These are phyloP conservation scores for Chaenogobius annularis DNA, from an alignment of 2,113 vertebrate genomes.

Conservation along the genomic window DNA sequence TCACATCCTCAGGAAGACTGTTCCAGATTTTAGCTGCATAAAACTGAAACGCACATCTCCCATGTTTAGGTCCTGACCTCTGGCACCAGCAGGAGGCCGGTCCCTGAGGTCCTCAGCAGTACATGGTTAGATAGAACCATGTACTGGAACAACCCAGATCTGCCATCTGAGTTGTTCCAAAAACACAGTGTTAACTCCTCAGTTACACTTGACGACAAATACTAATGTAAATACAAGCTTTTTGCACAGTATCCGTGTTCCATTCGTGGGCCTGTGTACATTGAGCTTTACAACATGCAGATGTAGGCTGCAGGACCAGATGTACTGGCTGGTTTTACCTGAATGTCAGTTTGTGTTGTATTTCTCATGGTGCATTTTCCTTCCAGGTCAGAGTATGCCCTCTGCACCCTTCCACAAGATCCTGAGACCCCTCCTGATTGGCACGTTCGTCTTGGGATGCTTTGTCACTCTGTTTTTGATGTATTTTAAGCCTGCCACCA, in stretches of 20 bases:
- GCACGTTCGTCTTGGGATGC: conserved; percentile 89
- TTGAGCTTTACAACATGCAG: not conserved
- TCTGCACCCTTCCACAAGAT: conserved; percentile 91
- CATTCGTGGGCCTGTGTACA: not conserved
- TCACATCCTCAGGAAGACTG: no score
- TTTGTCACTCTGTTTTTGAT: conserved; percentile 94
- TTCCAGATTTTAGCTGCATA: no score
- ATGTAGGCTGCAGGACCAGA: not conserved
- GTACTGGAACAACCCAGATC: no score
- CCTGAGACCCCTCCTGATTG: conserved; percentile 90
- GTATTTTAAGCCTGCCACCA: conserved; percentile 94
- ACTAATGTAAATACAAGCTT: not conserved
- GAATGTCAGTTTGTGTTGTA: not conserved
- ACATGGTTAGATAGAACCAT: no score
- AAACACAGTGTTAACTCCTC: not conserved
- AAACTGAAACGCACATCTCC: no score
- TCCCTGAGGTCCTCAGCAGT: no score
- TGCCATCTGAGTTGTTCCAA: not conserved
- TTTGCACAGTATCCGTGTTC: not conserved
- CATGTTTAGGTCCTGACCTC: no score
- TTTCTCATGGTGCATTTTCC: conserved; percentile 5
- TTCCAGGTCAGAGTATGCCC: conserved; percentile 92
- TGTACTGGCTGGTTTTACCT: not conserved
- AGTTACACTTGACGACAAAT: not conserved
- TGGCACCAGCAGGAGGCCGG: no score